phyloP scores from a whole-genome alignment of 2,888 invertebrate species.

The Amiota communis region DNA sequence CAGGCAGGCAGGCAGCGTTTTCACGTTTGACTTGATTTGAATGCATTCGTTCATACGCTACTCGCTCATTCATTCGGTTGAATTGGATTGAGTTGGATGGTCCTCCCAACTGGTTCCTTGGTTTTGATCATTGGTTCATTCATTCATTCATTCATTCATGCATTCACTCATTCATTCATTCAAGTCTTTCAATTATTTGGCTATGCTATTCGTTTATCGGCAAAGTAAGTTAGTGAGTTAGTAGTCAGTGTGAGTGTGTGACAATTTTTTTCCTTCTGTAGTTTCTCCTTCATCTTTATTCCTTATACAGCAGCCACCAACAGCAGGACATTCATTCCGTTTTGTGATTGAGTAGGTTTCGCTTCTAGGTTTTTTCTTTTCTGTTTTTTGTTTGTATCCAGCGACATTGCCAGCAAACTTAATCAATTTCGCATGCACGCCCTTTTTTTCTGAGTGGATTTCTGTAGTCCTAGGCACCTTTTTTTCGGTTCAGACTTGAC shows the following conservation, averaged over 20 bases:
- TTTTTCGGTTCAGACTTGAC: conserved; percentile 9
- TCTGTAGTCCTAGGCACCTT: conserved; percentile 3
- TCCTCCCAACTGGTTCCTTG: too few relatives aligned
- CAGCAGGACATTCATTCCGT: conserved; percentile 27
- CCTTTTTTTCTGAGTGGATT: background rate
- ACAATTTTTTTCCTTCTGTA: conserved; percentile 3
- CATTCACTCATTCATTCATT: conserved; percentile 1
- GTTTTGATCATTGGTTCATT: too few relatives aligned
- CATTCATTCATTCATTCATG: background rate
- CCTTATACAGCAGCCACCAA: background rate
- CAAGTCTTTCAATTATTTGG: background rate
- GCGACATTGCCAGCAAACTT: conserved; percentile 57
- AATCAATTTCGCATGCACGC: conserved; percentile 55
- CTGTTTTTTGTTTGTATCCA: conserved; percentile 20
- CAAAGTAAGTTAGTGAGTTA: too few relatives aligned
- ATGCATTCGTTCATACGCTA: conserved; percentile 44
- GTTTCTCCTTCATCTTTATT: background rate
- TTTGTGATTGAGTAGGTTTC: conserved; percentile 23
- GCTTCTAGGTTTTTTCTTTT: conserved; percentile 10
- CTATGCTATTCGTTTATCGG: conserved; percentile 5
- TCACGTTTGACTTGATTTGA: conserved; percentile 62
- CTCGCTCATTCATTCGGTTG: conserved; percentile 17
- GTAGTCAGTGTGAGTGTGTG: conserved; percentile 10
- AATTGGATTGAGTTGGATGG: too few relatives aligned
- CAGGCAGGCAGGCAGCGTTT: conserved; percentile 52